These are phyloP conservation scores for Mesorhabditis belari DNA, from an alignment of 2,888 invertebrate genomes.

Conservation along the genomic window DNA sequence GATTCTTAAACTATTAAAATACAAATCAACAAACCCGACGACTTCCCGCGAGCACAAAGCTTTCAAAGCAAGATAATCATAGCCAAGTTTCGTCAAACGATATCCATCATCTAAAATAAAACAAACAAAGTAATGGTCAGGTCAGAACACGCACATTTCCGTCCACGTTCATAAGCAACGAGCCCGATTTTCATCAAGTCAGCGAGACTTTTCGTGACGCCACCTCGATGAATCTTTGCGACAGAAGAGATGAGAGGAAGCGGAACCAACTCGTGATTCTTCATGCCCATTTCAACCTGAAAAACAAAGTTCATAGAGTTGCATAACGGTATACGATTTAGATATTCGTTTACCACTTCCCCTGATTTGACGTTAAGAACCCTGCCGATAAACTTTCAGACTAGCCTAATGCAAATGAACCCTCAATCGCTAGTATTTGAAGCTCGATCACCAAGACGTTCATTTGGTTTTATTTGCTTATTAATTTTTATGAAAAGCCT, in stretches of 20 bases:
- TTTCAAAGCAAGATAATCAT: constrained; percentile 90
- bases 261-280: constrained; percentile 94
- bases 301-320: background rate
- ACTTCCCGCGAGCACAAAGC: constrained; percentile 57
- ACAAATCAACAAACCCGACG: constrained; percentile 59
- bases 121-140: constrained; percentile 59
- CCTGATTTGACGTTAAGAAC: too few species aligned
- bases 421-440: too few species aligned
- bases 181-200: constrained; percentile 83
- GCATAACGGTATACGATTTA: too few species aligned
- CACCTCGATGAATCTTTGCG: constrained; percentile 81
- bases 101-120: constrained; percentile 94
- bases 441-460: too few species aligned
- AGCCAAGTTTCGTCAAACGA: constrained; percentile 86
- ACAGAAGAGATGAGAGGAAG: constrained; percentile 80
- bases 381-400: too few species aligned
- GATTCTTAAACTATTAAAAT: background rate
- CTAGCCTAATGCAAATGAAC: too few species aligned
- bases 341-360: too few species aligned
- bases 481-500: constrained; percentile 4
- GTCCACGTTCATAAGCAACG: constrained; percentile 86
- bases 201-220: constrained; percentile 80
- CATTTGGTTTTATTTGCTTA: too few species aligned
- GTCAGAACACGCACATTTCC: constrained; percentile 67
- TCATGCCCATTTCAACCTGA: constrained; percentile 99